A percentile compares a stretch with the other conserved stretches of the same genome.
phyloP scores from a whole-genome alignment of 2,797 vertebrate species.

The Phataginus tetradactyla region DNA sequence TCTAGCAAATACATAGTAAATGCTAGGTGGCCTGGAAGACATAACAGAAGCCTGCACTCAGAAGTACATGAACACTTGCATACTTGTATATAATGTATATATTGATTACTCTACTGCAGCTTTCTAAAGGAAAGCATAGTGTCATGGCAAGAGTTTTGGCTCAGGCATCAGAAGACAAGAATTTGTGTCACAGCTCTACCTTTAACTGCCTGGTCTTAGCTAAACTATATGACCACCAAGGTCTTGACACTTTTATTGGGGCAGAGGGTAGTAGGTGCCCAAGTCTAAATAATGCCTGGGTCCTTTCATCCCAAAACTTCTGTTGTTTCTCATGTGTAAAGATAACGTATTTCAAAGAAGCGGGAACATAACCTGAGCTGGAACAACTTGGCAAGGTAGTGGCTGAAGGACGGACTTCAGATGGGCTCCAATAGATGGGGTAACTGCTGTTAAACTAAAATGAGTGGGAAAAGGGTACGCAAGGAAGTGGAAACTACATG shows the following conservation, averaged over 20 bases:
- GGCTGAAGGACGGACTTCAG: neutral
- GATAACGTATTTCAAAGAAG: neutral
- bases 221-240: neutral
- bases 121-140: neutral
- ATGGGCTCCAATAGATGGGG: neutral
- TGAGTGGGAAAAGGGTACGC: neutral
- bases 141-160: neutral
- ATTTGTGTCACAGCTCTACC: neutral
- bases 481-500: neutral
- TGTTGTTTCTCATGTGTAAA: neutral
- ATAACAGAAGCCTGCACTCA: neutral
- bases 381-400: neutral
- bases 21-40: neutral
- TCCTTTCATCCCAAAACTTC: neutral
- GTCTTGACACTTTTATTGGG: neutral
- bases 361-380: neutral
- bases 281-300: neutral
- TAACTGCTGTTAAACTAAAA: neutral
- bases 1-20: neutral
- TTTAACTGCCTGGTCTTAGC: neutral
- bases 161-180: neutral
- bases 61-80: neutral
- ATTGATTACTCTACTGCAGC: neutral
- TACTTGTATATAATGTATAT: neutral
- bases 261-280: neutral